Evolutionary conservation across 2,797 vertebrate species (phyloP).

Genomic region (Vultur gryphus): DNA sequence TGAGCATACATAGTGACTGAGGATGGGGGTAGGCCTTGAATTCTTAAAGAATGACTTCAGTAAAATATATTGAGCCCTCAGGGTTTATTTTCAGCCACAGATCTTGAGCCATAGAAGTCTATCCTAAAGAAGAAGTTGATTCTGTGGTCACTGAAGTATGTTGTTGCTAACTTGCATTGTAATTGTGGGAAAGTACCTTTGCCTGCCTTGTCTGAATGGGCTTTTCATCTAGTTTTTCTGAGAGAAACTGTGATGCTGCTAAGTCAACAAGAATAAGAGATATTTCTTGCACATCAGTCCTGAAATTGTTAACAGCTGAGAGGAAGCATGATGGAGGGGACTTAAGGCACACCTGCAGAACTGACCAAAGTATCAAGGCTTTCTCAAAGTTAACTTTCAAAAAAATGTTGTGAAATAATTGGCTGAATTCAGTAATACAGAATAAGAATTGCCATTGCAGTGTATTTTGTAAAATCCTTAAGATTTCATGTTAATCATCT

Average conservation of each 20-base stretch:
- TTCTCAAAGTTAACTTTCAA: neutral
- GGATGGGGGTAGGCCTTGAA: neutral
- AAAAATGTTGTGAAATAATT: neutral
- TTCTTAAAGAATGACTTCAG: conserved; percentile 4
- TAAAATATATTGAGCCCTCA: neutral
- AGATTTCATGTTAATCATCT: neutral
- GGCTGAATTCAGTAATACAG: neutral
- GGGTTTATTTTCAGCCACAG: neutral
- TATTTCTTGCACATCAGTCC: neutral
- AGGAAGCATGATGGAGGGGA: neutral
- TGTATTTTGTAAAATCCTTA: neutral
- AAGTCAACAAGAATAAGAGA: neutral
- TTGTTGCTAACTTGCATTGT: neutral
- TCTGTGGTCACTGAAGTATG: neutral
- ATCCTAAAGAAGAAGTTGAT: neutral
- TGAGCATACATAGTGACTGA: neutral
- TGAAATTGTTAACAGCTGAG: neutral
- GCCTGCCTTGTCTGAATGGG: neutral
- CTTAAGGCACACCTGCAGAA: neutral
- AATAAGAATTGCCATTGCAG: neutral
- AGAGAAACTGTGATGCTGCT: neutral
- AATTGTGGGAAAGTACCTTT: conserved; percentile 29
- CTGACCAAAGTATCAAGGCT: neutral
- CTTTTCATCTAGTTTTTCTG: neutral
- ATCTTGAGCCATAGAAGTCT: neutral